Evolutionary conservation across 2,113 vertebrate species (phyloP).

Genomic region (Falcunculus frontatus): DNA sequence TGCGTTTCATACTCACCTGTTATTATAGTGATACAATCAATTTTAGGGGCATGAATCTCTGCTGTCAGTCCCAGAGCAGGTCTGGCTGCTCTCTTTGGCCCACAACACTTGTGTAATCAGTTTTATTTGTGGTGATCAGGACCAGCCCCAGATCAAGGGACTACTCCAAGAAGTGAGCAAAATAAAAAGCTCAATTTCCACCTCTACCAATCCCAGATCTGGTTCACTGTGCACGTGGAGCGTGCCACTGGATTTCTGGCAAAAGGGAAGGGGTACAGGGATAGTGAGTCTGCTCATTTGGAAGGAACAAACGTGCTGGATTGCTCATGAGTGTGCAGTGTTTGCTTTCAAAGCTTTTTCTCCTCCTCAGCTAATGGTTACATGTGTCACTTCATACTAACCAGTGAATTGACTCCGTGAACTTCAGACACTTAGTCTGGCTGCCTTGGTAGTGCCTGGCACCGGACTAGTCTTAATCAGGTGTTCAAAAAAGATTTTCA

Average conservation of each 20-base stretch:
- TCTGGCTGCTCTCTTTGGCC: not conserved
- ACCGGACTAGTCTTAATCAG: not conserved
- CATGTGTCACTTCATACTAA: not conserved
- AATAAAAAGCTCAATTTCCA: not conserved
- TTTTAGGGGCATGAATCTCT: not conserved
- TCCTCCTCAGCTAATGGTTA: not conserved
- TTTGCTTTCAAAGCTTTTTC: not conserved
- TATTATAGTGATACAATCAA: not conserved
- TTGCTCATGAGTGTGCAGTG: not conserved
- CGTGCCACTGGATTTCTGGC: not conserved
- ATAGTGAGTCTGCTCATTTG: not conserved
- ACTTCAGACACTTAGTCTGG: not conserved
- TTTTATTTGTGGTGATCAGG: not conserved
- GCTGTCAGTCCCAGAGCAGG: not conserved
- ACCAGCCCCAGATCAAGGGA: not conserved
- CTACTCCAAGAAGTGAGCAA: not conserved
- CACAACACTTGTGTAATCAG: not conserved
- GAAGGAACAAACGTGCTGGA: not conserved
- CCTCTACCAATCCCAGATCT: not conserved
- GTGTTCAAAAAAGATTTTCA: not conserved
- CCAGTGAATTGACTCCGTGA: not conserved
- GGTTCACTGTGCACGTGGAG: not conserved
- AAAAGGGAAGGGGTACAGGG: not conserved
- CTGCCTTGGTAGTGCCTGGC: not conserved
- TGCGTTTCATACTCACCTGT: not conserved